Evolutionary conservation across 2,797 vertebrate species (phyloP).

Genomic region (Sus cebifrons): DNA sequence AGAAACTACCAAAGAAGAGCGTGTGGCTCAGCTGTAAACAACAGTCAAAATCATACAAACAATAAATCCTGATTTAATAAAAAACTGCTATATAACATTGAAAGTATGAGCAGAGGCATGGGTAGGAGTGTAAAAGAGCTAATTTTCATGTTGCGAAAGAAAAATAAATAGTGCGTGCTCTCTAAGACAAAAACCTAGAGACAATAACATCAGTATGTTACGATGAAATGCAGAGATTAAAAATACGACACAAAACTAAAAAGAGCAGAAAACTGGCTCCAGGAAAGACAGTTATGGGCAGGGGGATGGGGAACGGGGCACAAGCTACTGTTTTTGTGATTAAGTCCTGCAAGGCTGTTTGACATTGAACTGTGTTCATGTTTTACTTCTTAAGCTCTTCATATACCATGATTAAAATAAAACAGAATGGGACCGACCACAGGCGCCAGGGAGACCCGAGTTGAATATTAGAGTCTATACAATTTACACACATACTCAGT

Average conservation of each 20-base stretch:
- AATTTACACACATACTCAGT: not conserved
- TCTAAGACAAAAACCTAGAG: slow-evolving; percentile 9
- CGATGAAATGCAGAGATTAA: not conserved
- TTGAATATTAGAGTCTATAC: not conserved
- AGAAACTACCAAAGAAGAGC: not conserved
- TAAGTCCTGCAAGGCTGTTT: not conserved
- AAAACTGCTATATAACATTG: not conserved
- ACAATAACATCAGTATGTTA: not conserved
- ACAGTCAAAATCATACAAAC: not conserved
- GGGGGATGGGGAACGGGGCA: not conserved
- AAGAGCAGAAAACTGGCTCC: not conserved
- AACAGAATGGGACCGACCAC: not conserved
- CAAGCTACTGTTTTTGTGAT: not conserved
- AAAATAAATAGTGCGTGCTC: not conserved
- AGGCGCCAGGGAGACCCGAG: not conserved
- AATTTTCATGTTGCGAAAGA: slow-evolving; percentile 30
- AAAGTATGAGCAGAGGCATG: not conserved
- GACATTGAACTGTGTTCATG: not conserved
- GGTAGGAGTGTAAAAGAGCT: not conserved
- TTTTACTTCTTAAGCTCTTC: slow-evolving; percentile 10
- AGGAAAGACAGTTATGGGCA: not conserved
- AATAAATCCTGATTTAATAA: slow-evolving; percentile 29
- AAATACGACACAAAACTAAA: not conserved
- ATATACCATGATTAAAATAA: slow-evolving; percentile 40
- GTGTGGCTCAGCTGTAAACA: slow-evolving; percentile 4